A percentile compares a stretch with the other conserved stretches of the same genome.
phyloP scores from a whole-genome alignment of 1,140 invertebrate genomes.

The Cydia splendana region DNA sequence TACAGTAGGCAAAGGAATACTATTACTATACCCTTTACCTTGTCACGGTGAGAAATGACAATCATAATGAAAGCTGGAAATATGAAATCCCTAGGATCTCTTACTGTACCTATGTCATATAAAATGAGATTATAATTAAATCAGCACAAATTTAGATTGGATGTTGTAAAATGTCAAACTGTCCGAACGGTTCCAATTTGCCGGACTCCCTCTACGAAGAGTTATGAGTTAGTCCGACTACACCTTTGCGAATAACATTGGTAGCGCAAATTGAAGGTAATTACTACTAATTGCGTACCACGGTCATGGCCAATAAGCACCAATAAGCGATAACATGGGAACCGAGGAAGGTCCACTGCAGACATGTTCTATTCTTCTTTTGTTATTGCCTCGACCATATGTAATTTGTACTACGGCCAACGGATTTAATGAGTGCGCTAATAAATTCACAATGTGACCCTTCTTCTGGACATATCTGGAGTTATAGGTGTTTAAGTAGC shows the following conservation, averaged over 20 bases:
- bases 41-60: too few species aligned
- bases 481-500: neutral
- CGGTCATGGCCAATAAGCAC: conserved; percentile 79
- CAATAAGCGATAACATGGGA: conserved; percentile 72
- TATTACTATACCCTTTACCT: too few species aligned
- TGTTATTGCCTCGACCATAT: neutral
- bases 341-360: conserved; percentile 58
- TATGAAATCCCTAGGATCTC: too few species aligned
- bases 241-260: conserved; percentile 67
- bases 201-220: conserved; percentile 35
- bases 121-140: too few species aligned
- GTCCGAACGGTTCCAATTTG: neutral
- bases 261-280: conserved; percentile 75
- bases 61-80: too few species aligned
- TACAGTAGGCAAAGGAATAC: too few species aligned
- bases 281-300: conserved; percentile 76
- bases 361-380: neutral
- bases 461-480: neutral
- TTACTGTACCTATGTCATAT: too few species aligned
- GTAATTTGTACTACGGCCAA: conserved; percentile 11
- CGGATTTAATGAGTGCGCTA: conserved; percentile 6
- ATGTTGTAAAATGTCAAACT: neutral
- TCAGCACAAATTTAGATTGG: too few species aligned
- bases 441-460: conserved; percentile 1
- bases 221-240: conserved; percentile 49